Evolutionary conservation across 2,797 vertebrate species (phyloP), one percentile per base, ranked within the genome.

Genomic region (Esox lucius): DNA sequence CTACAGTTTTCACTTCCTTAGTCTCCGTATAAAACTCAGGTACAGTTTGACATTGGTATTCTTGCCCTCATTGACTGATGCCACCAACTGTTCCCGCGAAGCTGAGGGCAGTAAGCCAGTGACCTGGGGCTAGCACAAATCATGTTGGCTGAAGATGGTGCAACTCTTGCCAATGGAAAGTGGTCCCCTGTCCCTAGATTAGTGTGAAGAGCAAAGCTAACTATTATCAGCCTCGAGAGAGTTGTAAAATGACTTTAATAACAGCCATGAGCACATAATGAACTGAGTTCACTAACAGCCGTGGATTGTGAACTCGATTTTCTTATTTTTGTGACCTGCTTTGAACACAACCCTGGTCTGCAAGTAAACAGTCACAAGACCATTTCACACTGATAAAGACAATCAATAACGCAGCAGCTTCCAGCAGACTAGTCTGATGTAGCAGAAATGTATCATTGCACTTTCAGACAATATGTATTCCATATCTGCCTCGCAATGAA

Each of bases 371-470:
- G 59, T 26, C 33, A 24, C n/a, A 24, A n/a, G 12, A 24, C 42
- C 11, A 69, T 46, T 19, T 42, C 35, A 77, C 71, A 79, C 35
- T 69, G 80, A 46, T 46, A 46, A 22, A 53, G 79, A 82, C 80
- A 83, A 85, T 84, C 84, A 83, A 82, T 87, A 82, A 76, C 22
- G 26, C 42, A 70, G 73, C 79, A 68, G 73, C 35, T 73, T 79
- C 64, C 66, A 75, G 67, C 71, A 61, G 74, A 80, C 72, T 69
- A 69, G 67, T 67, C 70, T 76, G 53, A 68, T 7, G 31, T 72
- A 53, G 64, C n/a, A 83, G 66, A 72, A 74, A 79, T 85, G 77
- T 74, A 80, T 84, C 81, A 80, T 78, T 75, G 53, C 24, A 73
- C 39, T 67, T 17, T 0, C 17, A 78, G 70, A 79, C 75, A 51